Conservation (phyloP, 2,113 vertebrate genomes). For the Chascanopsetta lugubris region DNA sequence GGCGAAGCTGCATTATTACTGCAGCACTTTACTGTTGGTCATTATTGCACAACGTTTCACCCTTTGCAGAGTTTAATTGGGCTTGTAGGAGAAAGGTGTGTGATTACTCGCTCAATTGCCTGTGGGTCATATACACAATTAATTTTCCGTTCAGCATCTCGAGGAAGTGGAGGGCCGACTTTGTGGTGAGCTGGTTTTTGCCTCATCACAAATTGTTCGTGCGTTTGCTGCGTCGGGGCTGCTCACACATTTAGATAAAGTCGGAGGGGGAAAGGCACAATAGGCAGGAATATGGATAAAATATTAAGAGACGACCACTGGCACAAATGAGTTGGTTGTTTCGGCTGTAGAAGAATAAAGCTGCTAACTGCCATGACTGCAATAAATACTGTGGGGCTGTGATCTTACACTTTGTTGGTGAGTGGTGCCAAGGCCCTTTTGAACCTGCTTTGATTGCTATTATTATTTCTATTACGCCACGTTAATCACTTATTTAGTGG, state of each 20-base stretch:
- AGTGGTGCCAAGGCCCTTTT: too few species aligned
- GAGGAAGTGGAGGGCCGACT: slow-evolving; percentile 5
- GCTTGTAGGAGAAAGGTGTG: slow-evolving; percentile 55
- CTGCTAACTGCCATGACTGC: too few species aligned
- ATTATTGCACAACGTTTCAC: slow-evolving; percentile 33
- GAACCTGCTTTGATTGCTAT: too few species aligned
- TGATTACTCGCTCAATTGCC: slow-evolving; percentile 54
- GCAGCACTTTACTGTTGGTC: slow-evolving; percentile 28
- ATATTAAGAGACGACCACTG: neutral
- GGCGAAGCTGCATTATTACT: slow-evolving; percentile 11
- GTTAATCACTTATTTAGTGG: too few species aligned
- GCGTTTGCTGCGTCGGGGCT: slow-evolving; percentile 2
- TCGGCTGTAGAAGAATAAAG: neutral
- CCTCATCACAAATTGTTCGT: neutral
- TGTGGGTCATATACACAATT: slow-evolving; percentile 44
- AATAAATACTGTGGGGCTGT: too few species aligned
- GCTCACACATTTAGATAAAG: neutral
- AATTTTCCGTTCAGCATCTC: slow-evolving; percentile 32
- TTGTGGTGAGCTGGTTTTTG: slow-evolving; percentile 7
- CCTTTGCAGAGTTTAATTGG: slow-evolving; percentile 58
- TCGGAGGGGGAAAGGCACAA: neutral
- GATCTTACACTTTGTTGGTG: too few species aligned
- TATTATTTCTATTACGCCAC: too few species aligned
- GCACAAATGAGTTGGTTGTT: neutral
- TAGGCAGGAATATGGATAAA: neutral